Conservation (phyloP, 1,140 invertebrate genomes). For the Oncopeltus fasciatus region DNA sequence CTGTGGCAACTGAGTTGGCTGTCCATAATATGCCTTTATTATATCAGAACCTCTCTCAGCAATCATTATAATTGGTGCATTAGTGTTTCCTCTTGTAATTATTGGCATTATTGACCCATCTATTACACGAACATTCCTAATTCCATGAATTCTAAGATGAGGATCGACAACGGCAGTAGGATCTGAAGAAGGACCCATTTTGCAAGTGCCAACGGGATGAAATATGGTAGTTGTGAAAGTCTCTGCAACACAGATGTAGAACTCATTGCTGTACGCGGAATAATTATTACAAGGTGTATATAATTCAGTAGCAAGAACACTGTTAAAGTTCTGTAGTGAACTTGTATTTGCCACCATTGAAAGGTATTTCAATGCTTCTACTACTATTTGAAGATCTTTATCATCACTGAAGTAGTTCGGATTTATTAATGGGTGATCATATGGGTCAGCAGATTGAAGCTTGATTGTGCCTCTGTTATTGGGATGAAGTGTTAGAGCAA, state of each 20-base stretch:
- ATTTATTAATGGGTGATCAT: background rate
- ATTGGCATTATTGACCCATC: slow-evolving; percentile 30
- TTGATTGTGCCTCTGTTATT: background rate
- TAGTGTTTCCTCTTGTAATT: slow-evolving; percentile 28
- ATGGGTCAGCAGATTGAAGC: background rate
- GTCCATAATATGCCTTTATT: no score
- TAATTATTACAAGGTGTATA: background rate
- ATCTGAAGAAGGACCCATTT: slow-evolving; percentile 39
- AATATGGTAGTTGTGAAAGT: slow-evolving; percentile 37
- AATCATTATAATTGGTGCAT: slow-evolving; percentile 34
- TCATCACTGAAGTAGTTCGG: background rate
- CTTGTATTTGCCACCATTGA: background rate
- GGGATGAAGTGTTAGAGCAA: background rate
- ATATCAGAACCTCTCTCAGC: slow-evolving; percentile 45
- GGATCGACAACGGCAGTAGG: slow-evolving; percentile 33
- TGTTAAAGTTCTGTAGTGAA: background rate
- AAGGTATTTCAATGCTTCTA: background rate
- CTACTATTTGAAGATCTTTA: background rate
- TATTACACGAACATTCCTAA: slow-evolving; percentile 28
- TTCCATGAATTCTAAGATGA: slow-evolving; percentile 30
- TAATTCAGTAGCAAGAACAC: background rate
- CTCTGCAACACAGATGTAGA: slow-evolving; percentile 43
- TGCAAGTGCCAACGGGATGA: slow-evolving; percentile 40
- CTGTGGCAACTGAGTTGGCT: no score
- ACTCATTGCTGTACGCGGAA: slow-evolving; percentile 30